These are phyloP conservation scores for Brachystomella parvula DNA, from an alignment of 1,140 invertebrate species.

Conservation along the genomic window DNA sequence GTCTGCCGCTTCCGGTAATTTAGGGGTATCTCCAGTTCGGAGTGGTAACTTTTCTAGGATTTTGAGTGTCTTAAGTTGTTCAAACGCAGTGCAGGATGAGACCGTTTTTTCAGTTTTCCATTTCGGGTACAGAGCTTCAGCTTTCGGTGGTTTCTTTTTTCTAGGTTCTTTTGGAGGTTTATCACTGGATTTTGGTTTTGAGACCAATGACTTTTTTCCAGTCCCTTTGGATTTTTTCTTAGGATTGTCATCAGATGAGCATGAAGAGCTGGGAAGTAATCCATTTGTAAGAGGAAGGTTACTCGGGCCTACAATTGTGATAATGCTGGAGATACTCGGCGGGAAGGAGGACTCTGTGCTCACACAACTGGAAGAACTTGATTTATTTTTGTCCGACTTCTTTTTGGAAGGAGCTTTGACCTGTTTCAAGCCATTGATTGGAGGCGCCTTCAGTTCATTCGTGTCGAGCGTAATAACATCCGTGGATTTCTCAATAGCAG, in stretches of 20 bases:
- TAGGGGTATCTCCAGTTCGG: neutral
- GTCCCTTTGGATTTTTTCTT: slow-evolving; percentile 3
- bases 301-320: neutral
- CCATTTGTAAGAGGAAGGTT: neutral
- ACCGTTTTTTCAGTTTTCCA: neutral
- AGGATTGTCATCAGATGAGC: neutral
- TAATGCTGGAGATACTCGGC: too few species aligned
- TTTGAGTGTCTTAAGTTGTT: slow-evolving; percentile 28
- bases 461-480: neutral
- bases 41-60: slow-evolving; percentile 27
- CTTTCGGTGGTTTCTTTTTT: slow-evolving; percentile 4
- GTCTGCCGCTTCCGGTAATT: neutral
- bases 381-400: neutral
- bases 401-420: neutral
- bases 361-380: neutral
- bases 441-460: neutral
- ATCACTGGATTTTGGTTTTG: neutral
- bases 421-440: too few species aligned
- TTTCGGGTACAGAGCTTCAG: neutral
- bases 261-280: neutral
- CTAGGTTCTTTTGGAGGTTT: neutral
- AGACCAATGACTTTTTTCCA: neutral
- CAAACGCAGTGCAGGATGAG: slow-evolving; percentile 16
- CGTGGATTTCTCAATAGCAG: neutral
- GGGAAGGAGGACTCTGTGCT: too few species aligned